phyloP scores from a whole-genome alignment of 2,797 vertebrate genomes.

The Gephyroberyx darwinii region DNA sequence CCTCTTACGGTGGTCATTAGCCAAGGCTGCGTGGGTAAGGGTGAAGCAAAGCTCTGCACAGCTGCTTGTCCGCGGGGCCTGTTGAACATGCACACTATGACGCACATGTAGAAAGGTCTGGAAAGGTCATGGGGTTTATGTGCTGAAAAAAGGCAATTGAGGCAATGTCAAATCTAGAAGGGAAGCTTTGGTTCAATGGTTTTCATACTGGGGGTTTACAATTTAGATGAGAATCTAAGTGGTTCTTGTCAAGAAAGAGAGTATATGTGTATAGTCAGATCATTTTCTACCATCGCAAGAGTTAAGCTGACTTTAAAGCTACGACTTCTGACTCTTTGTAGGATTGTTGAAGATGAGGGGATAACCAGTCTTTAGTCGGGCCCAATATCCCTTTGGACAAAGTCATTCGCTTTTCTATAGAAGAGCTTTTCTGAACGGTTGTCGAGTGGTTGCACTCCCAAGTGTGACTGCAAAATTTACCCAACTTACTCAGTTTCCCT shows the following conservation, averaged over 20 bases:
- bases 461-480: neutral
- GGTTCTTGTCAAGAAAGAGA: neutral
- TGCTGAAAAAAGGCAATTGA: constrained; percentile 37
- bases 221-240: neutral
- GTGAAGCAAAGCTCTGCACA: constrained; percentile 57
- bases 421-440: neutral
- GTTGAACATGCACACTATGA: constrained; percentile 60
- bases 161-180: constrained; percentile 20
- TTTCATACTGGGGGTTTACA: constrained; percentile 4
- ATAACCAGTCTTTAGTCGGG: neutral
- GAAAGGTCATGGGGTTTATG: constrained; percentile 63
- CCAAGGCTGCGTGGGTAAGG: constrained; percentile 23
- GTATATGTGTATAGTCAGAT: neutral
- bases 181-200: constrained; percentile 1
- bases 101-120: constrained; percentile 71
- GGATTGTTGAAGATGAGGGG: neutral
- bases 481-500: neutral
- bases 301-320: neutral
- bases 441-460: neutral
- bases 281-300: neutral
- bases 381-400: neutral
- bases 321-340: neutral
- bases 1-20: constrained; percentile 39
- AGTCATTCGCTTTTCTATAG: neutral
- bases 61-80: constrained; percentile 73